Conservation (phyloP, 2,797 vertebrate genomes). For the Cercopithecus petaurista region DNA sequence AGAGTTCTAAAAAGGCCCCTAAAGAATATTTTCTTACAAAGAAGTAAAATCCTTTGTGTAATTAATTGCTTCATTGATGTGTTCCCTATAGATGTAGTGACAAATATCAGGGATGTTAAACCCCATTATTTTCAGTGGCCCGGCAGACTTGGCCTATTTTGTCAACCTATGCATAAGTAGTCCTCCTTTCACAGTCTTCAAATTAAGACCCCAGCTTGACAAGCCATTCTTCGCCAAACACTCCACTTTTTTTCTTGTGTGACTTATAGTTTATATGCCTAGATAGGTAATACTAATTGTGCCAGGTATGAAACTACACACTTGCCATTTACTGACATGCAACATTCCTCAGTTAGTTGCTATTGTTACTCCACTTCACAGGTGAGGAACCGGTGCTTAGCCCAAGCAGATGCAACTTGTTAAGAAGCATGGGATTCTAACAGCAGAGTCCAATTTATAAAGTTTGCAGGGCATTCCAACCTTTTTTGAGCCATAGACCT, state of each 20-base stretch:
- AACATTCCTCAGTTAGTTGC: background rate
- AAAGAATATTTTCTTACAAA: background rate
- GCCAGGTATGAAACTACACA: background rate
- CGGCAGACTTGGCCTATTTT: background rate
- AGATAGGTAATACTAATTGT: background rate
- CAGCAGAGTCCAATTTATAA: background rate
- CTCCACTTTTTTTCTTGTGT: background rate
- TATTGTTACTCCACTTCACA: background rate
- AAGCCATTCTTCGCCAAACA: background rate
- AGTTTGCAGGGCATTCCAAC: background rate
- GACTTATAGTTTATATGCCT: background rate
- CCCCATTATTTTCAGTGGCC: background rate
- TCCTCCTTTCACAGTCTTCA: background rate
- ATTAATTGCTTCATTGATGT: constrained; percentile 20
- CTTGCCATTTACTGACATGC: background rate
- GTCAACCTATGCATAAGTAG: background rate
- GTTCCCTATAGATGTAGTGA: background rate
- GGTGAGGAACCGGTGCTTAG: background rate
- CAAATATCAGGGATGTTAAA: background rate
- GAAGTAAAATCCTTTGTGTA: background rate
- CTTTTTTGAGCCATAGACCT: background rate
- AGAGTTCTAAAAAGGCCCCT: background rate
- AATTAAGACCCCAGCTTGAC: background rate
- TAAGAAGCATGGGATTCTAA: background rate
- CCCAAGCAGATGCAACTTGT: background rate